Conservation (phyloP, 2,888 invertebrate species). For the Aspidiotus destructor region DNA sequence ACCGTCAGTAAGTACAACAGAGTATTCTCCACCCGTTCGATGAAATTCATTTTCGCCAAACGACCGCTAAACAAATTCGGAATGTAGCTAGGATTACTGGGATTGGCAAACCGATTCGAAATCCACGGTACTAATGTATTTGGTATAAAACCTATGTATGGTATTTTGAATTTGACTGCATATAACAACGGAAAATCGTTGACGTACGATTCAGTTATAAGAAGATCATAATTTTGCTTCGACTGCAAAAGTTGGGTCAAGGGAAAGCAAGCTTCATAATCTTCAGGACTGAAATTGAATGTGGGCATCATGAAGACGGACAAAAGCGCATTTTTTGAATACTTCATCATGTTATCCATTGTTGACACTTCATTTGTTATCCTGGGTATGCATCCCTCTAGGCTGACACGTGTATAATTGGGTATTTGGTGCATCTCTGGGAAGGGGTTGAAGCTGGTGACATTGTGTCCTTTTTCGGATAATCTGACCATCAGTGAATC, state of each 20-base stretch:
- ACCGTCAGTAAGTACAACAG: background rate
- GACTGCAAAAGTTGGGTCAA: too few relatives aligned
- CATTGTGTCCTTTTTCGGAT: background rate
- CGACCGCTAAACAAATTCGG: background rate
- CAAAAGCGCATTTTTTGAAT: background rate
- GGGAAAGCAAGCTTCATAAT: too few relatives aligned
- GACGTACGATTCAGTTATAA: too few relatives aligned
- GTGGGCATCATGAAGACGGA: background rate
- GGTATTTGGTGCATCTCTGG: background rate
- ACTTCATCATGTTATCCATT: background rate
- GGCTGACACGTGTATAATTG: conserved; percentile 7
- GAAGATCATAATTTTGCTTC: too few relatives aligned
- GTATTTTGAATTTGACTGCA: background rate
- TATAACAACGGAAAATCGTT: too few relatives aligned
- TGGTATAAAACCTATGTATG: conserved; percentile 1
- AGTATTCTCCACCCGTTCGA: conserved; percentile 8
- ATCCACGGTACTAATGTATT: conserved; percentile 9
- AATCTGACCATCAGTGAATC: conserved; percentile 7
- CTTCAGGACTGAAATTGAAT: too few relatives aligned
- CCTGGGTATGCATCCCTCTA: background rate
- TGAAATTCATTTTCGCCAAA: conserved; percentile 1
- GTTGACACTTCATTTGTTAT: background rate
- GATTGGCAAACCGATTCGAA: conserved; percentile 1
- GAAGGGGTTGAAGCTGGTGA: conserved; percentile 1
- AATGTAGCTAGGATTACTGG: conserved; percentile 9